Evolutionary conservation across 2,888 invertebrate genomes (phyloP).

Genomic region (Ommatoiulus sabulosus): DNA sequence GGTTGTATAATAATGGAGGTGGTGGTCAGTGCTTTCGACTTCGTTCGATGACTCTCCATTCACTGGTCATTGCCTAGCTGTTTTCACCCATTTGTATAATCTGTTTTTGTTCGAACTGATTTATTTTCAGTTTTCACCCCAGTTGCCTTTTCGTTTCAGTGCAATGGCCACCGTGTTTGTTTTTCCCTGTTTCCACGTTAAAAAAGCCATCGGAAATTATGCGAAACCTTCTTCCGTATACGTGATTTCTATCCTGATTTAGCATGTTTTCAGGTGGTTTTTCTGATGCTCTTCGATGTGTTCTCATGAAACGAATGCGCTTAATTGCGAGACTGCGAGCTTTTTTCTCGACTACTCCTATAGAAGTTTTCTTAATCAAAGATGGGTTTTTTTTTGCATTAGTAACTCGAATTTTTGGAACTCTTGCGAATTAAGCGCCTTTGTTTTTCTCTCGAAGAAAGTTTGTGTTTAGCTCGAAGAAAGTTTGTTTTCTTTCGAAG

Average conservation of each 20-base stretch:
- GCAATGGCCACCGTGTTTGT: neutral
- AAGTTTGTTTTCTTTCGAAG: no score
- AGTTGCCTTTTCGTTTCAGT: neutral
- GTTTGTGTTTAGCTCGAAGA: no score
- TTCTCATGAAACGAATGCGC: neutral
- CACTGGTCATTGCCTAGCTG: conserved; percentile 10
- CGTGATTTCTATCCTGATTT: neutral
- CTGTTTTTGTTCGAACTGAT: neutral
- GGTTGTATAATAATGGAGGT: no score
- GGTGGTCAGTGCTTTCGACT: neutral
- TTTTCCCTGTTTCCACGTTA: neutral
- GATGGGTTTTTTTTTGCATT: no score
- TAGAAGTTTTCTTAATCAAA: no score
- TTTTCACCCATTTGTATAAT: conserved; percentile 12
- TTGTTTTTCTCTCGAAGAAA: no score
- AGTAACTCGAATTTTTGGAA: no score
- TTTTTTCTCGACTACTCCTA: no score
- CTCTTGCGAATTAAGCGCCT: no score
- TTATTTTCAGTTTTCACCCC: neutral
- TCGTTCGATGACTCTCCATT: conserved; percentile 25
- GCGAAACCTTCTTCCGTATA: neutral
- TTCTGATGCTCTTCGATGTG: neutral
- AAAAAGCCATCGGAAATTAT: neutral
- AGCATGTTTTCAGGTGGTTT: neutral
- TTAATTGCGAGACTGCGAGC: neutral